phyloP scores from a whole-genome alignment of 2,113 vertebrate genomes.

The Steatornis caripensis region DNA sequence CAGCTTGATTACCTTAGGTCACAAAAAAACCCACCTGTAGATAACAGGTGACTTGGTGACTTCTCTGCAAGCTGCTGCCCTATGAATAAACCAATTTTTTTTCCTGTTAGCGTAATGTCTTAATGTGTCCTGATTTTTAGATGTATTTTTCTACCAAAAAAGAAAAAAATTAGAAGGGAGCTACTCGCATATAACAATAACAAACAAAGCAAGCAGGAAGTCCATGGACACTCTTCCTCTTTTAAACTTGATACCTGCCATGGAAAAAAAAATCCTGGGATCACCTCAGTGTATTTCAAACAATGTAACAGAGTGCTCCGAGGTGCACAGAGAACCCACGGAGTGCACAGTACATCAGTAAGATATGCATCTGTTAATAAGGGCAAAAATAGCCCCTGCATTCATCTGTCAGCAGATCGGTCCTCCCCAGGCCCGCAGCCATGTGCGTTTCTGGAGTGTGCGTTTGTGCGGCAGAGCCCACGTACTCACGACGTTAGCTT shows the following conservation, averaged over 20 bases:
- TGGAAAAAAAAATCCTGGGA: not conserved
- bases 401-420: not conserved
- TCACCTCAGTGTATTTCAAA: not conserved
- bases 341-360: not conserved
- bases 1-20: not conserved
- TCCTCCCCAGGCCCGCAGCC: not conserved
- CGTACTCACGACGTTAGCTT: not conserved
- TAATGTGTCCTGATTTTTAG: not conserved
- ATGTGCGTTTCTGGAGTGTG: not conserved
- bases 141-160: not conserved
- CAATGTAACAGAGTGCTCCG: not conserved
- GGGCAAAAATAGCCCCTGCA: not conserved
- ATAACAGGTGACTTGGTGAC: not conserved
- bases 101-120: not conserved
- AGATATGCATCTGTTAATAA: not conserved
- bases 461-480: not conserved
- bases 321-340: not conserved
- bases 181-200: not conserved
- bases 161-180: not conserved
- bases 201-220: not conserved
- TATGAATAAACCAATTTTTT: not conserved
- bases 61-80: not conserved
- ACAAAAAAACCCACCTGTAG: not conserved
- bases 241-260: not conserved
- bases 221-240: not conserved